Percentiles rank a stretch among this genome's conserved stretches.
phyloP scores from a whole-genome alignment of 2,797 vertebrate species.

The Vultur gryphus region DNA sequence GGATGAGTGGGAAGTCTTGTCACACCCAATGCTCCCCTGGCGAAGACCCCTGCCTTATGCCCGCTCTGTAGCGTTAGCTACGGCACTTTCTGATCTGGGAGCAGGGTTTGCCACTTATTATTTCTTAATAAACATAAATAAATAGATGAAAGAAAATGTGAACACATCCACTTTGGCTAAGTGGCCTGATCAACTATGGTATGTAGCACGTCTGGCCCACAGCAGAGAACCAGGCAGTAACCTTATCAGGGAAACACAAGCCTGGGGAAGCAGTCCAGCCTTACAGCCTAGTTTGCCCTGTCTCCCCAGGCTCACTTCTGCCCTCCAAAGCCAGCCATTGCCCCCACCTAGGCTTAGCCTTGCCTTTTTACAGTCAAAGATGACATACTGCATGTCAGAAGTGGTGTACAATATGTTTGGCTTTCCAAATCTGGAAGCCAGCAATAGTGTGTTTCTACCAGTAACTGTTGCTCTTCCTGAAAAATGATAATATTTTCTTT shows the following conservation, averaged over 20 bases:
- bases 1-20: neutral
- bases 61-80: accelerated
- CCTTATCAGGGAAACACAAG: neutral
- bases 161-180: neutral
- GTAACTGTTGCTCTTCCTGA: neutral
- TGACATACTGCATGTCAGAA: neutral
- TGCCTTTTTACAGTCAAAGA: neutral
- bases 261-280: neutral
- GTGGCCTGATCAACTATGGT: neutral
- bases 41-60: neutral
- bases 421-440: neutral
- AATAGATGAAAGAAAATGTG: neutral
- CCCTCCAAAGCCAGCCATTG: neutral
- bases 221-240: neutral
- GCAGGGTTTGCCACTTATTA: neutral
- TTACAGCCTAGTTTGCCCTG: neutral
- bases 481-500: neutral
- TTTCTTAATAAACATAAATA: neutral
- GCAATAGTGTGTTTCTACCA: neutral
- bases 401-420: neutral
- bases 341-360: neutral
- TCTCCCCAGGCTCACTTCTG: neutral
- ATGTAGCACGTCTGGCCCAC: neutral
- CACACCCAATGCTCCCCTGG: neutral
- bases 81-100: neutral